phyloP scores from a whole-genome alignment of 1,140 invertebrate genomes.

The Helicoverpa zea region DNA sequence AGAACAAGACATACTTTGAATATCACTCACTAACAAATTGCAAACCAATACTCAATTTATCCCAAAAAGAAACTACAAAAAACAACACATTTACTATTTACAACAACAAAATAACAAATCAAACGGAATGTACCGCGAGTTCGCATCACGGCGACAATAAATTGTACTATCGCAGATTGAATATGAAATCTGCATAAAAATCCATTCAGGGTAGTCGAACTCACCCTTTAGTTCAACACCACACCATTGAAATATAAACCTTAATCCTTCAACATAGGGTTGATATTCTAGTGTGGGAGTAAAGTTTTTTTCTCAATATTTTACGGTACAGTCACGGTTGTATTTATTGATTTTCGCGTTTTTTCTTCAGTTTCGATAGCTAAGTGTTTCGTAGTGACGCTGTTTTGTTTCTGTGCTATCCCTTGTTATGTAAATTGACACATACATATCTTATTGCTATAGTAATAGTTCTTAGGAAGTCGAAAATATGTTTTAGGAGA shows the following conservation, averaged over 20 bases:
- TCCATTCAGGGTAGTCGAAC: slow-evolving; percentile 40
- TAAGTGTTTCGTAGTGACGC: slow-evolving; percentile 23
- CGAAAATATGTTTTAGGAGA: too few species aligned
- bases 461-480: too few species aligned
- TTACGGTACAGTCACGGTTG: slow-evolving; percentile 3
- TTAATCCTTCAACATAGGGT: slow-evolving; percentile 35
- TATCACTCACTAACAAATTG: not conserved
- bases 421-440: not conserved
- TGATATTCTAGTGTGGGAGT: slow-evolving; percentile 16
- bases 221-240: not conserved
- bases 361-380: slow-evolving; percentile 39
- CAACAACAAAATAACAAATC: slow-evolving; percentile 36
- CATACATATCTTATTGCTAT: not conserved
- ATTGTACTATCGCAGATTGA: slow-evolving; percentile 70
- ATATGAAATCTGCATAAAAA: slow-evolving; percentile 66
- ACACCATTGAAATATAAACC: slow-evolving; percentile 22
- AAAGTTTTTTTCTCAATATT: slow-evolving; percentile 17
- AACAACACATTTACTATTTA: not conserved
- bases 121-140: slow-evolving; percentile 9
- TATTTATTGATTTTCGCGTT: slow-evolving; percentile 54
- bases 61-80: not conserved
- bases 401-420: slow-evolving; percentile 31
- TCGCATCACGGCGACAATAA: slow-evolving; percentile 56
- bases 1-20: too few species aligned
- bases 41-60: not conserved